A percentile compares a stretch with the other conserved stretches of the same genome.
These are phyloP conservation scores for Megalopta genalis DNA, from an alignment of 1,140 invertebrate genomes.

Conservation along the genomic window DNA sequence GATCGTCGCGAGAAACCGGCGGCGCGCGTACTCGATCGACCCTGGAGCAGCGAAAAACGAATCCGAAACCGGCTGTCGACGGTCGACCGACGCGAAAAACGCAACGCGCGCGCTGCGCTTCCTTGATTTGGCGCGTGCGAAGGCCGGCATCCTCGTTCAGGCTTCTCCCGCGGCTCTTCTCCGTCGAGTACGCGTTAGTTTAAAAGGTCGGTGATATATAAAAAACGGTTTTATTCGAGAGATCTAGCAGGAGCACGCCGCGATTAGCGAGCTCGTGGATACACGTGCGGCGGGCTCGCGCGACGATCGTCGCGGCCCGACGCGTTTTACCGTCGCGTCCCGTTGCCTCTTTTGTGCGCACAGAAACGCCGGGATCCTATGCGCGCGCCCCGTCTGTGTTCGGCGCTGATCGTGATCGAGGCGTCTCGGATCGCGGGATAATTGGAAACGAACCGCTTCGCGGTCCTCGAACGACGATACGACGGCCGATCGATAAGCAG, in stretches of 20 bases:
- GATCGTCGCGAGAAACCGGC: background rate
- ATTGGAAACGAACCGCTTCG: no score
- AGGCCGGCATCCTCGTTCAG: slow-evolving; percentile 31
- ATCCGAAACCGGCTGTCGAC: no score
- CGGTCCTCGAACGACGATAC: no score
- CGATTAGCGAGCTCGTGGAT: background rate
- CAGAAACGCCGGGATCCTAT: no score
- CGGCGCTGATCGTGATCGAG: no score
- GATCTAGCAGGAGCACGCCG: slow-evolving; percentile 5
- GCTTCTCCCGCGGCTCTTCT: background rate
- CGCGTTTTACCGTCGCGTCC: background rate
- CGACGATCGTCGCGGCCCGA: background rate
- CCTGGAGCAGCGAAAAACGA: no score
- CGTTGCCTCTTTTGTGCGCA: no score
- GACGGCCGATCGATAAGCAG: no score
- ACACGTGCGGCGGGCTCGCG: background rate
- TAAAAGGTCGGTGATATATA: slow-evolving; percentile 24
- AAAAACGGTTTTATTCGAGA: slow-evolving; percentile 21
- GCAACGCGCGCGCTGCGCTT: no score
- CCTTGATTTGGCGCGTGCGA: background rate
- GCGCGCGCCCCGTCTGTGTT: no score
- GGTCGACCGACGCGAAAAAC: no score
- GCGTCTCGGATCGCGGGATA: no score
- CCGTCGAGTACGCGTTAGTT: slow-evolving; percentile 2
- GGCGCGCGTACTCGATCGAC: background rate